Evolutionary conservation across 2,888 invertebrate genomes (phyloP), one percentile per base, ranked within the genome.

Genomic region (Cephus spinipes): DNA sequence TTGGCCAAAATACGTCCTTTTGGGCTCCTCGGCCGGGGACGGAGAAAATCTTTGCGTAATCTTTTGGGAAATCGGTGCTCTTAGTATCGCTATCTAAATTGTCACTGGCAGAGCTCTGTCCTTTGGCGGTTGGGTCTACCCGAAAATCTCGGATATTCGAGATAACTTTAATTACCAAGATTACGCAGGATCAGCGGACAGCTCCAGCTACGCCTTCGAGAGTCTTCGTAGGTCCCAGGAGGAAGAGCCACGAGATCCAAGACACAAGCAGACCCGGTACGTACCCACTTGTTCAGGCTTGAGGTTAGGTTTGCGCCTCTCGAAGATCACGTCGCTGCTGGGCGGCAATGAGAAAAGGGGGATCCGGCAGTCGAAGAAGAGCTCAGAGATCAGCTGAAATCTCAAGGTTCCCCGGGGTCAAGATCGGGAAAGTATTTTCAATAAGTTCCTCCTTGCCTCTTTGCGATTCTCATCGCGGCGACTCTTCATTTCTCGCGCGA

Each of bases 81-180:
- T 31, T 80, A 75, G 83, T 78, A 68, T 31, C 75, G 76, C 84
- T 85, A 85, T 85, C 84, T 86, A 81, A 83, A 85, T 86, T 80
- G 83, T 86, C 85, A 81, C 81, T 74, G 75, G 76, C 30, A 40
- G 31, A 55, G 32, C 73, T 77, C 79, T 40, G 35, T 75, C 76
- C 79, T 86, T 83, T 86, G 83, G 76, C 79, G 74, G 78, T 23
- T 79, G 15, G 71, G 71, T 79, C n/a, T 69, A 76, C 77, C 77
- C 79, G 79, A 79, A 78, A 81, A 81, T 83, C 76, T 85, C 77
- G 79, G 80, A 85, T 81, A 78, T 82, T 79, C 74, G 76, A 76
- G 81, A 82, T 83, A 86, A 81, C 11, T 79, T 83, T 85, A 86
- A 85, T 86, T 86, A 79, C 81, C 75, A 76, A 78, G 77, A 83